These are phyloP conservation scores for Epistrophella euchroma DNA, from an alignment of 2,888 invertebrate species.

Conservation along the genomic window DNA sequence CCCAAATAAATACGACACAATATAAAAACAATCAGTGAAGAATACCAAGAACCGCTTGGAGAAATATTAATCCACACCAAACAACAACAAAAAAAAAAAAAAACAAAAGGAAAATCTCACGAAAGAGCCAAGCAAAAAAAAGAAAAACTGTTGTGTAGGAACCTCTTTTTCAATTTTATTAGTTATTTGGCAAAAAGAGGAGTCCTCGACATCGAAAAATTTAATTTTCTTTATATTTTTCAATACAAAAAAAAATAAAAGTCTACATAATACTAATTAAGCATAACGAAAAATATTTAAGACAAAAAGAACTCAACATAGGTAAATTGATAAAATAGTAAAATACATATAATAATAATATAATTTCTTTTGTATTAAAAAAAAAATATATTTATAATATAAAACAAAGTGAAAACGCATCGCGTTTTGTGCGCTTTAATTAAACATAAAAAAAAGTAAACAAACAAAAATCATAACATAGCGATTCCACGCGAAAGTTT, in stretches of 20 bases:
- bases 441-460: slow-evolving; percentile 49
- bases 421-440: slow-evolving; percentile 60
- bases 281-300: slow-evolving; percentile 56
- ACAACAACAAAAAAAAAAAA: slow-evolving; percentile 7
- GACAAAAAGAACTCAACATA: slow-evolving; percentile 49
- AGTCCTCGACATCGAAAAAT: slow-evolving; percentile 43
- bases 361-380: slow-evolving; percentile 66
- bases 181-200: slow-evolving; percentile 73
- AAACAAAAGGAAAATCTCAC: slow-evolving; percentile 22
- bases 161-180: slow-evolving; percentile 75
- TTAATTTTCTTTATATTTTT: slow-evolving; percentile 55
- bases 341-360: slow-evolving; percentile 67
- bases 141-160: slow-evolving; percentile 53
- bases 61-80: slow-evolving; percentile 37
- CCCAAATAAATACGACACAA: slow-evolving; percentile 42
- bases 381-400: slow-evolving; percentile 26
- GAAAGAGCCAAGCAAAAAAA: slow-evolving; percentile 31
- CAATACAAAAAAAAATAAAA: slow-evolving; percentile 34
- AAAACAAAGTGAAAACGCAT: slow-evolving; percentile 46
- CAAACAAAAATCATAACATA: slow-evolving; percentile 12
- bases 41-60: slow-evolving; percentile 52
- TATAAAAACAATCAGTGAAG: slow-evolving; percentile 57
- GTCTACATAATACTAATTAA: slow-evolving; percentile 36
- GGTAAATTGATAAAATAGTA: slow-evolving; percentile 73
- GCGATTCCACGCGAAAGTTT: slow-evolving; percentile 2